Conservation (phyloP, 2,113 vertebrate species). For the Aptenodytes patagonicus region DNA sequence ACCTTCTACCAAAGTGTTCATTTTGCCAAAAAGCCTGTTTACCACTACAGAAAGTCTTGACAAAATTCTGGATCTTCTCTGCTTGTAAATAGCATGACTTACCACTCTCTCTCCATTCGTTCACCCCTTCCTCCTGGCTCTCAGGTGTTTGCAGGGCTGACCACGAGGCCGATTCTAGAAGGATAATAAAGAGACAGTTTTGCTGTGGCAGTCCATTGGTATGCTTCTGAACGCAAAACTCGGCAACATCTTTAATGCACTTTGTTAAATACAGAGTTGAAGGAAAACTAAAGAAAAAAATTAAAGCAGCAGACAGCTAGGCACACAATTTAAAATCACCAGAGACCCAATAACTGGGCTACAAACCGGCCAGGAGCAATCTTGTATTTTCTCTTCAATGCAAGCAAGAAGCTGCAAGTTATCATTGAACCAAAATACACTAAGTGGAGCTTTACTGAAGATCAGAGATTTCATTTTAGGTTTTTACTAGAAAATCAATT, state of each 20-base stretch:
- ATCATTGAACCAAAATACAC: neutral
- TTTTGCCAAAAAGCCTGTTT: neutral
- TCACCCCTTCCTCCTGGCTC: constrained; percentile 69
- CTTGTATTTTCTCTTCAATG: neutral
- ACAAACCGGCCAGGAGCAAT: neutral
- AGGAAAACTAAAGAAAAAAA: neutral
- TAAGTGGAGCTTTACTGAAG: neutral
- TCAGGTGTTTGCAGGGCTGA: constrained; percentile 72
- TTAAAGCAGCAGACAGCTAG: neutral
- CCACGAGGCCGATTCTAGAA: constrained; percentile 69
- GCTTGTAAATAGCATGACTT: neutral
- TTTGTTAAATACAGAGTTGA: neutral
- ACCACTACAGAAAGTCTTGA: neutral
- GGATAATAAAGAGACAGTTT: neutral
- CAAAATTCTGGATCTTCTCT: neutral
- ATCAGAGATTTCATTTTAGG: neutral
- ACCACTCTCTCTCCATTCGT: constrained; percentile 73
- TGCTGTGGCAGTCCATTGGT: neutral
- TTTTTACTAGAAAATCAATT: neutral
- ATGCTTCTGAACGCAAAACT: neutral
- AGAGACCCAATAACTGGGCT: neutral
- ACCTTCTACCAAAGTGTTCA: neutral
- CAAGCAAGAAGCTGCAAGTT: neutral
- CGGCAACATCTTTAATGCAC: neutral
- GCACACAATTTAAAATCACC: neutral